These are phyloP conservation scores for Steinernema feltiae DNA, from an alignment of 1,140 invertebrate genomes.

Conservation along the genomic window DNA sequence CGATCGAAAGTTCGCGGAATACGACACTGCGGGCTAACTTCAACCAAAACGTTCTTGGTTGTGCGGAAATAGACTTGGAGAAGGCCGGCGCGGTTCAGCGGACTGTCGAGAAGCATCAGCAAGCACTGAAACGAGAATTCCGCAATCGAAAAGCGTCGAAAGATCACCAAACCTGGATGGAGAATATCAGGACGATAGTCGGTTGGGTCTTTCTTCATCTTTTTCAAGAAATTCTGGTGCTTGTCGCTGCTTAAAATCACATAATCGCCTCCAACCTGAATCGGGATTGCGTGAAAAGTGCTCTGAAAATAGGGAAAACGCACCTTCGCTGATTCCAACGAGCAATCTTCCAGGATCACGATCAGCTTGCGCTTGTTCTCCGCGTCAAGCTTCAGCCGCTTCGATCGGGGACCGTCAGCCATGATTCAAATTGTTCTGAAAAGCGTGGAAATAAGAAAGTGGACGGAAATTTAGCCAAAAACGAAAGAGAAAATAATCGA, in stretches of 20 bases:
- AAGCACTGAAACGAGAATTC: constrained; percentile 60
- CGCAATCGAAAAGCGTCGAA: background rate
- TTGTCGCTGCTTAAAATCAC: constrained; percentile 62
- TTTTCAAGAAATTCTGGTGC: constrained; percentile 60
- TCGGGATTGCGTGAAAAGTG: constrained; percentile 12
- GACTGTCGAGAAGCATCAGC: constrained; percentile 63
- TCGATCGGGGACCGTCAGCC: constrained; percentile 14
- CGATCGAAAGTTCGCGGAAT: constrained; percentile 95
- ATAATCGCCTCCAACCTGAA: constrained; percentile 61
- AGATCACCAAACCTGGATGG: no score
- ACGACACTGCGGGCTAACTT: constrained; percentile 94
- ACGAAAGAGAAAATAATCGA: no score
- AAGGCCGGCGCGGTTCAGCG: constrained; percentile 63
- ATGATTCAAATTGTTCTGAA: background rate
- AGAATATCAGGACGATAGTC: constrained; percentile 63
- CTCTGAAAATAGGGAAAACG: constrained; percentile 39
- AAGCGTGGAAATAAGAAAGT: background rate
- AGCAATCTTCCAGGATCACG: constrained; percentile 83
- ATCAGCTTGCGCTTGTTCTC: constrained; percentile 65
- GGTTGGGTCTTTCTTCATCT: constrained; percentile 60
- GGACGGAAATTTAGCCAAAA: background rate
- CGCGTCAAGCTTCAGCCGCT: constrained; percentile 36
- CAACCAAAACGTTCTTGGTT: constrained; percentile 90
- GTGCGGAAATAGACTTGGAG: constrained; percentile 85
- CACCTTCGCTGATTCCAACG: constrained; percentile 90